Base-by-base conservation (phyloP, 1,140 invertebrate genomes). In the Drosophila takahashii region DNA sequence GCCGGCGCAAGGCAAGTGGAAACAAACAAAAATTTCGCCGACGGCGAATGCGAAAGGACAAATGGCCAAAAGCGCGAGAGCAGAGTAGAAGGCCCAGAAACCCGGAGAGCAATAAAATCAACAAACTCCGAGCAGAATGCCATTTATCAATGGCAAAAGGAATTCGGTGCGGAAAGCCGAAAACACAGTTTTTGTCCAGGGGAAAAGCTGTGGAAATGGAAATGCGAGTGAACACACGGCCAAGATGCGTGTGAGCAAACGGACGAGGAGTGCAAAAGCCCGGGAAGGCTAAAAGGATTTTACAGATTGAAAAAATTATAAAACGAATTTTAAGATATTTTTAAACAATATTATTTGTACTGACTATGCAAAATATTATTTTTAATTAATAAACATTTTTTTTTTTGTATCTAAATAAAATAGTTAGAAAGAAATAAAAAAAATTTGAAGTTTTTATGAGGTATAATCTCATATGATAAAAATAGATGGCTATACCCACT, bases 71-170 rank as follows among this genome's bases (percentile, higher is more conserved):
- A 65, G 64, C 64, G 64, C 64, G 36, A 52, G 60, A 65, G 48
- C 54, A n/a, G 58, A 50, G 47, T 15, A 32, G 27, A 60, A 50
- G 44, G 58, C 64, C 34, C 58, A 48, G 18, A 36, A 32, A 39
- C 44, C 42, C 48, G 50, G 50, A 74, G 57, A 86, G 65, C 45
- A 56, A 75, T 51, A 79, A 77, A 69, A 84, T 69, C 79, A 87
- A 84, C 79, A 79, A 89, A 73, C 65, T 77, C 61, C 69, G 56
- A 62, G 77, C 64, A 67, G 72, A 89, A 84, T 48, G 47, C 80
- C 79, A 89, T 89, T 89, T 89, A 90, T 89, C 84, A 89, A 90
- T 74, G 77, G 77, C 74, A 48, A 77, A 75, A 80, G 85, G 85
- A 89, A 89, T 87, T 81, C 53, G 66, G 75, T 74, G 79, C 64